Percentiles rank a stretch among this genome's conserved stretches.
Conservation (phyloP, 30 jellyfish, hydroid and myxozoan species). For the Aurelia aurita complex sp. Pacific region DNA sequence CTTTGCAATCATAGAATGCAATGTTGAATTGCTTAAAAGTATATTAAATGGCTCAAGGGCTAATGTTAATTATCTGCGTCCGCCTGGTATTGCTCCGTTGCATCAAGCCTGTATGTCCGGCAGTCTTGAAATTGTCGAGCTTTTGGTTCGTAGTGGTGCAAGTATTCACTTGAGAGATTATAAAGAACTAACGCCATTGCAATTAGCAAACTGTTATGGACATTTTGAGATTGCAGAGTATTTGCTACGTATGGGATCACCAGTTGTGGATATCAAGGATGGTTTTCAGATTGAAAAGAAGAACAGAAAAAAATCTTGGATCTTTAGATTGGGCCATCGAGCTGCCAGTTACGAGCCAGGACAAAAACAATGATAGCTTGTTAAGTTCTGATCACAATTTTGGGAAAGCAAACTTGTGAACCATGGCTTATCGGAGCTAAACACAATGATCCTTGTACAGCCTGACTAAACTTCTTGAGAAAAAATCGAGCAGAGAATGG, state of each 20-base stretch:
- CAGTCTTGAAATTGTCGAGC: conserved; percentile 41
- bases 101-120: conserved; percentile 71
- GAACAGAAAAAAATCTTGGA: conserved; percentile 33
- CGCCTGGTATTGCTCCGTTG: conserved; percentile 65
- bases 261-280: conserved; percentile 57
- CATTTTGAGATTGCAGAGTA: conserved; percentile 69
- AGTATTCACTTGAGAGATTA: conserved; percentile 27
- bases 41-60: conserved; percentile 30
- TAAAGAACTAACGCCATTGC: conserved; percentile 52
- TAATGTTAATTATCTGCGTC: conserved; percentile 47
- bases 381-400: too few relatives aligned
- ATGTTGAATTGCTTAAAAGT: conserved; percentile 20
- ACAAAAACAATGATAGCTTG: not conserved
- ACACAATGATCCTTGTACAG: too few relatives aligned
- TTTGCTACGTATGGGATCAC: conserved; percentile 59
- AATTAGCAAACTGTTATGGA: conserved; percentile 53
- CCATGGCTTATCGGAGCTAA: too few relatives aligned
- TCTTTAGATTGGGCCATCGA: conserved; percentile 12
- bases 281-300: conserved; percentile 55
- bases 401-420: too few relatives aligned
- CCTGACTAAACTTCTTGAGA: too few relatives aligned
- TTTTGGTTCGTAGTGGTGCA: conserved; percentile 54
- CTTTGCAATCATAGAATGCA: conserved; percentile 61
- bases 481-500: too few relatives aligned
- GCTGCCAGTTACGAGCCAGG: conserved; percentile 2